Conservation (phyloP, 2,113 vertebrate genomes). For the Halichoerus grypus region DNA sequence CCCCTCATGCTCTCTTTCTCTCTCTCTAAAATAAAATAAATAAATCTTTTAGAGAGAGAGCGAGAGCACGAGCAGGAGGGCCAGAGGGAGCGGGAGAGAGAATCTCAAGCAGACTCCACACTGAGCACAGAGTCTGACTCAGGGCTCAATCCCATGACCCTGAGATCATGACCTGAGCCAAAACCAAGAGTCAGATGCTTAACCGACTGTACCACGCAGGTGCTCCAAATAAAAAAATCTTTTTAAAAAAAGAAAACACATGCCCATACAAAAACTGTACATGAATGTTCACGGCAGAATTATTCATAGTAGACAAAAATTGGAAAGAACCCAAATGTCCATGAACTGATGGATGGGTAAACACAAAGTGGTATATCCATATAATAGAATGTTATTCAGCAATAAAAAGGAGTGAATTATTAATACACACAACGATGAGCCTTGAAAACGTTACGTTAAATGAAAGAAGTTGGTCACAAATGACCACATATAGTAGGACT, state of each 20-base stretch:
- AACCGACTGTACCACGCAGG: not conserved
- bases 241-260: not conserved
- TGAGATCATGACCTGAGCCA: not conserved
- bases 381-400: not conserved
- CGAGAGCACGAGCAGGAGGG: not conserved
- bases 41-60: not conserved
- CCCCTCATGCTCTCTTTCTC: not conserved
- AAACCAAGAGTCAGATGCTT: not conserved
- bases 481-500: not conserved
- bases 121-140: not conserved
- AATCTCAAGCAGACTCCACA: not conserved
- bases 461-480: not conserved
- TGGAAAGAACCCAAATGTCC: not conserved
- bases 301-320: constrained; percentile 23
- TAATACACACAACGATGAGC: not conserved
- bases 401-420: constrained; percentile 2
- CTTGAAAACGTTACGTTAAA: not conserved
- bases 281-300: not conserved
- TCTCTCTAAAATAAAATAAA: not conserved
- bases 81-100: not conserved
- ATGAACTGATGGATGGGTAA: not conserved
- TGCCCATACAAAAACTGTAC: not conserved
- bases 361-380: not conserved
- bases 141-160: not conserved
- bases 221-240: not conserved